phyloP scores from a whole-genome alignment of 1,140 invertebrate genomes.

The Antheraea mylitta region DNA sequence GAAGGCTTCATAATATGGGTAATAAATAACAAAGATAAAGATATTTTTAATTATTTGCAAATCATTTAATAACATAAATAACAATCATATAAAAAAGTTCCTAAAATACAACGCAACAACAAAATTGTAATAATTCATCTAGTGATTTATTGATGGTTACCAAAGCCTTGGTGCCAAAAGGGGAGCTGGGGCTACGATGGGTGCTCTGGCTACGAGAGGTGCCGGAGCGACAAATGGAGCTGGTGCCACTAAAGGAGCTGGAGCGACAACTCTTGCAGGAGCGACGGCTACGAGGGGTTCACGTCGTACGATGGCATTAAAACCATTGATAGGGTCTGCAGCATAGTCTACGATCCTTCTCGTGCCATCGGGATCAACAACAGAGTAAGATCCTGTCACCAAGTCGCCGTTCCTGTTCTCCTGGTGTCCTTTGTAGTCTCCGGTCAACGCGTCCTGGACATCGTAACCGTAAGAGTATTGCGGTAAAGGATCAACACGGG shows the following conservation, averaged over 20 bases:
- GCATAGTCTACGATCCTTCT: slow-evolving; percentile 80
- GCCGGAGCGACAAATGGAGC: slow-evolving; percentile 37
- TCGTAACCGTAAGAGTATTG: slow-evolving; percentile 82
- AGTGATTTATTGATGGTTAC: slow-evolving; percentile 54
- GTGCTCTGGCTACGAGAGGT: slow-evolving; percentile 30
- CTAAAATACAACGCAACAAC: slow-evolving; percentile 57
- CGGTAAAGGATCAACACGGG: slow-evolving; percentile 76
- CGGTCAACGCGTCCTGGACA: slow-evolving; percentile 81
- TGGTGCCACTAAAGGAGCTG: slow-evolving; percentile 46
- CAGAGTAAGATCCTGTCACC: slow-evolving; percentile 80
- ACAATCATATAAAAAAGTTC: slow-evolving; percentile 59
- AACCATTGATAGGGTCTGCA: slow-evolving; percentile 81
- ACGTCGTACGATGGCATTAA: slow-evolving; percentile 80
- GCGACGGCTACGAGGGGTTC: slow-evolving; percentile 58
- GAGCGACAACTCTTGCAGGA: slow-evolving; percentile 50
- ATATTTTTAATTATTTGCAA: background rate
- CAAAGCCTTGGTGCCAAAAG: slow-evolving; percentile 22
- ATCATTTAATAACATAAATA: slow-evolving; percentile 70
- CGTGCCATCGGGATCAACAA: slow-evolving; percentile 81
- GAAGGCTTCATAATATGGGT: no score
- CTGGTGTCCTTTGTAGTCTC: slow-evolving; percentile 82
- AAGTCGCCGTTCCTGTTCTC: slow-evolving; percentile 81
- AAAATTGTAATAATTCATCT: slow-evolving; percentile 76
- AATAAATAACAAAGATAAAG: slow-evolving; percentile 15
- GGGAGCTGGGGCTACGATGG: slow-evolving; percentile 38